phyloP scores from a whole-genome alignment of 2,888 invertebrate species.

The Clepsis dumicolana region DNA sequence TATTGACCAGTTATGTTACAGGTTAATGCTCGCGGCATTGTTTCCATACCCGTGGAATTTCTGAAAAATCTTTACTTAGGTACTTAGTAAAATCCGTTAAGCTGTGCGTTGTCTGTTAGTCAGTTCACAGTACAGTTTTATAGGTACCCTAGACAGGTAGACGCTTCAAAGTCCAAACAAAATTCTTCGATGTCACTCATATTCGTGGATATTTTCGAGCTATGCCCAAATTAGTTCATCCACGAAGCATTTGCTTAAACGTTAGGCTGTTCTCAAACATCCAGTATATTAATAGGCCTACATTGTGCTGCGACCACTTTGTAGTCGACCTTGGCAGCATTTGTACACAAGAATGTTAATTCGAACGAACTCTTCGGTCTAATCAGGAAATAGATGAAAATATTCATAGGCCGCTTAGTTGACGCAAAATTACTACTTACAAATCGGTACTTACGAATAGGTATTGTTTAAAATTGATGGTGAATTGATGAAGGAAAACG shows the following conservation, averaged over 20 bases:
- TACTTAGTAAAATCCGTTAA: too few species aligned
- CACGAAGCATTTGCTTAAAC: constrained; percentile 25
- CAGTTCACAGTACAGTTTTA: too few species aligned
- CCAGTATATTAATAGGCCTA: constrained; percentile 52
- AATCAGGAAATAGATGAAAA: constrained; percentile 19
- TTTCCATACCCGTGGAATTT: too few species aligned
- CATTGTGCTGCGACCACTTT: constrained; percentile 50
- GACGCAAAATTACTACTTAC: neutral
- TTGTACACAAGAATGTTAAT: constrained; percentile 38
- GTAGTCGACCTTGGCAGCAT: constrained; percentile 58
- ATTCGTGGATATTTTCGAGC: constrained; percentile 13
- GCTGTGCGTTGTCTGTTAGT: too few species aligned
- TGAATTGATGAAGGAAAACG: too few species aligned
- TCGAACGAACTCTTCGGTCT: constrained; percentile 18
- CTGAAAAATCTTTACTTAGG: too few species aligned
- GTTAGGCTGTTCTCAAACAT: constrained; percentile 23
- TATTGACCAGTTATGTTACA: too few species aligned
- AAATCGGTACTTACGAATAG: neutral
- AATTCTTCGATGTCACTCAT: neutral
- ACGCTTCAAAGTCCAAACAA: constrained; percentile 7
- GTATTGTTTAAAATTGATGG: too few species aligned
- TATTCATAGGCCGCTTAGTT: neutral
- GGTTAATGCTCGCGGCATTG: too few species aligned
- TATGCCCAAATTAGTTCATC: constrained; percentile 36
- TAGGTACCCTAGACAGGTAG: too few species aligned